Base-by-base conservation (phyloP, 2,113 vertebrate species). In the Hypomesus transpacificus region DNA sequence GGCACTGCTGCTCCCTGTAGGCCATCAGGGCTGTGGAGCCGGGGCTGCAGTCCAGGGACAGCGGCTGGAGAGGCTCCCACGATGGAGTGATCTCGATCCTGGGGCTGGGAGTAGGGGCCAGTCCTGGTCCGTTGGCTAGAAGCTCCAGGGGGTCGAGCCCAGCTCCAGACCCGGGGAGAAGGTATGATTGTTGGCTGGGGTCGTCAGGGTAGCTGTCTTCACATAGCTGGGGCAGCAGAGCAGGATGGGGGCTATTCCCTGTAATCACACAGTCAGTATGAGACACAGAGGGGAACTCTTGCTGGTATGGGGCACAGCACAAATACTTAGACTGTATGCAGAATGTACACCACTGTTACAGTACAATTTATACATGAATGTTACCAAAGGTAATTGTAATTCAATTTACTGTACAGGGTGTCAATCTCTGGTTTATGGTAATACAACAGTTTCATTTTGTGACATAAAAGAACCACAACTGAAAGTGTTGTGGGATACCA, bases 61-160 rank as follows among this genome's bases (percentile, higher is more conserved):
- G 93, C 79, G 95, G 94, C 72, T 87, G 94, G 82, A 93, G 86
- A 72, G 93, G 89, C 88, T 96, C 95, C 77, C 93, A 95, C 51
- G 95, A 95, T 21, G 94, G 95, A 83, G 97, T 99, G 90, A 99
- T 99, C 92, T 99, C 95, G 88, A 99, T 99, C 89, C 96, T 93
- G 82, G 97, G 97, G 86, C 97, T 96, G 26, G 92, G 90, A 81
- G 93, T 92, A 72, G 85, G 83, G 7, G 93, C 91, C 82, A 85
- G 91, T 34, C 87, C 84, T 16, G 91, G 78, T 87, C 81, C 93
- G 80, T 89, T 90, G 68, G 64, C 31, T 51, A 84, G 64, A 1
- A 46, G 9, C 39, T 60, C 75, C 51, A 73, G 11, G 34, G 82
- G 71, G 54, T 83, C 72, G 21, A 78, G 71, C 57, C 64, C 52